Percentiles rank a stretch among this genome's conserved stretches.
Conservation (phyloP, 2,888 invertebrate genomes). For the Taphrorychus bicolor region DNA sequence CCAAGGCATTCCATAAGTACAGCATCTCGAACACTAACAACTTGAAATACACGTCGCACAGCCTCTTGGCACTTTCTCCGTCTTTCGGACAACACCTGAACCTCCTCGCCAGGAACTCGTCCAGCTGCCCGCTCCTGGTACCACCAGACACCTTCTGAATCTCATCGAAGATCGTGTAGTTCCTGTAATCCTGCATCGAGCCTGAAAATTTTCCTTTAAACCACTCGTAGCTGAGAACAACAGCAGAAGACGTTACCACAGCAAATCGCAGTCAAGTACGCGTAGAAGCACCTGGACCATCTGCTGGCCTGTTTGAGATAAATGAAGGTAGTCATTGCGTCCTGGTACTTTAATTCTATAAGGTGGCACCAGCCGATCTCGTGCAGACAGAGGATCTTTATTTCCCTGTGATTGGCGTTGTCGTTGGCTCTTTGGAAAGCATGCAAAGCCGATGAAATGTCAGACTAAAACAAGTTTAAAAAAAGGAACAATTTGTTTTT, state of each 20-base stretch:
- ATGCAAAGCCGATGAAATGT: constrained; percentile 65
- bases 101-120: constrained; percentile 53
- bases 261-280: constrained; percentile 65
- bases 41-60: constrained; percentile 61
- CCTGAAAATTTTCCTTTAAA: constrained; percentile 31
- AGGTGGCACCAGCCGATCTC: constrained; percentile 74
- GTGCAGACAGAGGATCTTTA: constrained; percentile 66
- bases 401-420: constrained; percentile 68
- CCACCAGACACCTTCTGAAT: constrained; percentile 35
- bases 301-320: constrained; percentile 67
- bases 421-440: constrained; percentile 66
- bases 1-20: constrained; percentile 73
- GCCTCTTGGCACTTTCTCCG: constrained; percentile 46
- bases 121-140: constrained; percentile 54
- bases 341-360: constrained; percentile 66
- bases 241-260: constrained; percentile 46
- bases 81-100: constrained; percentile 50
- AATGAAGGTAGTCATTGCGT: constrained; percentile 63
- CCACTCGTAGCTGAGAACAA: background rate
- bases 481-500: no score
- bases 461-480: constrained; percentile 61
- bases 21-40: constrained; percentile 70
- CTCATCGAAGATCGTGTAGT: constrained; percentile 49
- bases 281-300: constrained; percentile 72
- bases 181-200: constrained; percentile 39